These are phyloP conservation scores for Xyrichtys novacula DNA, from an alignment of 2,797 vertebrate species.

Conservation along the genomic window DNA sequence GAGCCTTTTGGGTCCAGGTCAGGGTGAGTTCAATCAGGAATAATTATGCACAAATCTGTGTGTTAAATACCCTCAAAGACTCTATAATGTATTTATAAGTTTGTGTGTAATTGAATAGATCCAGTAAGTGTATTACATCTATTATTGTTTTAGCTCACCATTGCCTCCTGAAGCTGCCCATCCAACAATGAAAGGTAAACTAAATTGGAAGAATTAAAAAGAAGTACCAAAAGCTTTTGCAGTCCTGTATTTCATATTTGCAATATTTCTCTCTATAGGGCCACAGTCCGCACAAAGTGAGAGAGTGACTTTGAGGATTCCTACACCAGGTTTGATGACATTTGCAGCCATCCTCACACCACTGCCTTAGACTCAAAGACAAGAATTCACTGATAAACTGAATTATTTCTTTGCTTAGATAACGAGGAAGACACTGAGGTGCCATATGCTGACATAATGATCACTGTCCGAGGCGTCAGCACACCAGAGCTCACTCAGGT, in stretches of 20 bases:
- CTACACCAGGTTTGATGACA: constrained; percentile 60
- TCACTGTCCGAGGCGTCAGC: constrained; percentile 83
- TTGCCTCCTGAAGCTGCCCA: constrained; percentile 18
- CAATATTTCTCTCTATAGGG: constrained; percentile 41
- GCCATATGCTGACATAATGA: constrained; percentile 87
- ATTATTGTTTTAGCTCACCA: constrained; percentile 55
- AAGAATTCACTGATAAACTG: constrained; percentile 2
- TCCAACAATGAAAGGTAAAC: constrained; percentile 60
- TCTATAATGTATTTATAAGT: background rate
- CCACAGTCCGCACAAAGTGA: constrained; percentile 60
- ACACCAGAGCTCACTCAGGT: constrained; percentile 82
- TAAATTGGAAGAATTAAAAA: background rate
- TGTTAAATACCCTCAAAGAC: background rate
- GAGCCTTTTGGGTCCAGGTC: constrained; percentile 35
- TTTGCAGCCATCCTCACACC: too few relatives aligned
- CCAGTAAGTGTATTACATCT: background rate
- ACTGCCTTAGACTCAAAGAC: background rate
- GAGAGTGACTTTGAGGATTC: constrained; percentile 69
- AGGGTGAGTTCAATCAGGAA: constrained; percentile 57
- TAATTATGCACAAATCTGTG: background rate
- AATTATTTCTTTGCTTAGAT: constrained; percentile 62
- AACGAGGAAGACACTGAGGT: constrained; percentile 85
- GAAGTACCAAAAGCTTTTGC: background rate
- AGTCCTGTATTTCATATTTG: background rate
- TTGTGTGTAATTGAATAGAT: too few relatives aligned